Evolutionary conservation across 2,113 vertebrate genomes (phyloP).

Genomic region (Daphoenositta chrysoptera): DNA sequence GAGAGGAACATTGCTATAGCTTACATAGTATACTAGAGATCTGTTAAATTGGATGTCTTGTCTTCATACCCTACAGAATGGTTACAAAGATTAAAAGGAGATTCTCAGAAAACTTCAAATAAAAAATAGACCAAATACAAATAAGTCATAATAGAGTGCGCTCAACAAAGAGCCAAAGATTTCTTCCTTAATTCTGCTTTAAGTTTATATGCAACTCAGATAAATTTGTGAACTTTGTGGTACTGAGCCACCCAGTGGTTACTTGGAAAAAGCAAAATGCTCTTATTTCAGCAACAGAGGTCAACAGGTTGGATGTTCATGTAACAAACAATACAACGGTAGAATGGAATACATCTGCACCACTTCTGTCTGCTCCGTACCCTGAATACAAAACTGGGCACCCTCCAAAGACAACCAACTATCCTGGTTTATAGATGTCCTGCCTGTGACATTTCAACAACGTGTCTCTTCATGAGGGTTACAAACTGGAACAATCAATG

Average conservation of each 20-base stretch:
- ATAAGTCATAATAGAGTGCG: background rate
- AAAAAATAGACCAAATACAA: background rate
- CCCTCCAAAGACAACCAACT: background rate
- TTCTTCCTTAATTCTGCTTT: background rate
- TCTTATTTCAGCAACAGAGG: background rate
- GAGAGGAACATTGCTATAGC: background rate
- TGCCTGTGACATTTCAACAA: background rate
- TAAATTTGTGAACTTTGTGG: background rate
- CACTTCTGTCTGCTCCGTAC: background rate
- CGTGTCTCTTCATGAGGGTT: background rate
- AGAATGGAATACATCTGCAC: background rate
- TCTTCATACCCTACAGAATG: background rate
- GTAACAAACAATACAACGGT: fast-evolving
- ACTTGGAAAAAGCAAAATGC: background rate
- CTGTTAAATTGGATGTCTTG: background rate
- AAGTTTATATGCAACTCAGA: background rate
- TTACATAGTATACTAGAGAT: background rate
- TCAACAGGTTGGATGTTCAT: background rate
- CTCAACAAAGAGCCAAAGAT: background rate
- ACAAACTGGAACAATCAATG: background rate
- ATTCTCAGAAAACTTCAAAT: background rate
- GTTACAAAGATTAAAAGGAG: background rate
- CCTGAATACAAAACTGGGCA: background rate
- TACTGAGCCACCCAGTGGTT: conserved; percentile 28
- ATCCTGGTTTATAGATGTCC: background rate